Base-by-base conservation (phyloP, 2,888 invertebrate genomes). In the Lasius fuliginosus region DNA sequence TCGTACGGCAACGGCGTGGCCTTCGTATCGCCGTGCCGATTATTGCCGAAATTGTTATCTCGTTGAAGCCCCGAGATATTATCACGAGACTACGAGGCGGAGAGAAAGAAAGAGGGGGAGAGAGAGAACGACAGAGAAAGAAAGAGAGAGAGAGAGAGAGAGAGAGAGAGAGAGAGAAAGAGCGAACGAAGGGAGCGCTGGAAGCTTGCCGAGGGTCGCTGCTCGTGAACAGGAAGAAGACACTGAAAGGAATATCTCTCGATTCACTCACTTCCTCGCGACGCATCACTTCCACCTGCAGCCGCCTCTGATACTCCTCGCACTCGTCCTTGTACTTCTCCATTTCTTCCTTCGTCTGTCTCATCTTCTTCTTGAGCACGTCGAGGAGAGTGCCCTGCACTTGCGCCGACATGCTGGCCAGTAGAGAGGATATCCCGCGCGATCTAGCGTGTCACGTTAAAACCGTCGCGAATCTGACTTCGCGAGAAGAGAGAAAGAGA, bases 341-440 rank as follows among this genome's bases (percentile, higher is more conserved):
- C 97, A 99, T 98, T 96, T 99, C 99, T 95, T 99, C 99, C 96
- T 99, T 99, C 94, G 99, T 98, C 96, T 99, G 98, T 93, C 99
- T 97, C 99, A 99, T 99, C 97, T 99, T 99, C 97, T 99, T 99
- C 97, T 99, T 99, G 94, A 99, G 97, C 95, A 99, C 98, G 96
- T 99, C 99, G 95, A 99, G 96, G 93, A 99, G 97, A 94, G 98
- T 98, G 95, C 98, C 98, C 96, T 98, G 98, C 96, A 98, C 97
- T 95, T 97, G 98, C 95, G 98, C 97, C 96, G 98, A 97, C 98
- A 98, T 98, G 96, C 95, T 94, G 88, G 18, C 79, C 42, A 36
- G 60, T 71, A 33, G 27, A 33, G 27, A 36, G 36, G 46, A 79
- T 23, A 23, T 60, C 86, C 73, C 84, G 82, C 86, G 88, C 83